A percentile compares a stretch with the other conserved stretches of the same genome.
Evolutionary conservation across 2,797 vertebrate species (phyloP).

Genomic region (Coendou prehensilis): DNA sequence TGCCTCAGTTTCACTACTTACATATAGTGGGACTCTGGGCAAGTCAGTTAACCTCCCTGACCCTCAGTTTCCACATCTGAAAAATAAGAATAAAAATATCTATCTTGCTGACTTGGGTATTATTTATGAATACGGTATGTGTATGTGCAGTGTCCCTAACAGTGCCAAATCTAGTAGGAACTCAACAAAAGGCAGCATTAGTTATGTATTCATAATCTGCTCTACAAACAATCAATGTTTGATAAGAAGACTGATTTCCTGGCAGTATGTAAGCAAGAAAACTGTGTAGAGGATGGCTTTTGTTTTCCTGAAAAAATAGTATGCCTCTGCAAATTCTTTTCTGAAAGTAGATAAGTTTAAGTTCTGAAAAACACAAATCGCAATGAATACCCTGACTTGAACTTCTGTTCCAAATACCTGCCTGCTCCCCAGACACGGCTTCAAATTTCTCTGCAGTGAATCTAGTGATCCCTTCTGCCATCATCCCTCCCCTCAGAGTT

Average conservation of each 20-base stretch:
- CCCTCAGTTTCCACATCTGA: not conserved
- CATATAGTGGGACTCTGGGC: not conserved
- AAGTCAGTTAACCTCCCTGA: not conserved
- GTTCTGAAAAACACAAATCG: slow-evolving; percentile 56
- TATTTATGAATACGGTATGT: not conserved
- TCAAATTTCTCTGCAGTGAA: not conserved
- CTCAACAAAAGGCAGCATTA: not conserved
- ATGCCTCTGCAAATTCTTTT: slow-evolving; percentile 24
- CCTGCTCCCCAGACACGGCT: not conserved
- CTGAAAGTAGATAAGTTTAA: not conserved
- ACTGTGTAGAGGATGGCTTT: not conserved
- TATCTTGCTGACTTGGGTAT: not conserved
- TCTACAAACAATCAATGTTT: not conserved
- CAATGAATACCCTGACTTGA: not conserved
- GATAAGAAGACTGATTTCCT: slow-evolving; percentile 1
- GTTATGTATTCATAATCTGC: not conserved
- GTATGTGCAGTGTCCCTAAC: not conserved
- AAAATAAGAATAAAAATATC: not conserved
- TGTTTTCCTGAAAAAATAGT: slow-evolving; percentile 42
- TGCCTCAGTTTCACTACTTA: not conserved
- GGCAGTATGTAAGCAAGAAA: not conserved
- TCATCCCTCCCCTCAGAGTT: not conserved
- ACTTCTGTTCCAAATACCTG: not conserved
- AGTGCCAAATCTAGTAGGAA: not conserved
- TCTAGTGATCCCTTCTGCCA: not conserved